These are phyloP conservation scores for Brevimyrus niger DNA, from an alignment of 2,113 vertebrate genomes.

Conservation along the genomic window DNA sequence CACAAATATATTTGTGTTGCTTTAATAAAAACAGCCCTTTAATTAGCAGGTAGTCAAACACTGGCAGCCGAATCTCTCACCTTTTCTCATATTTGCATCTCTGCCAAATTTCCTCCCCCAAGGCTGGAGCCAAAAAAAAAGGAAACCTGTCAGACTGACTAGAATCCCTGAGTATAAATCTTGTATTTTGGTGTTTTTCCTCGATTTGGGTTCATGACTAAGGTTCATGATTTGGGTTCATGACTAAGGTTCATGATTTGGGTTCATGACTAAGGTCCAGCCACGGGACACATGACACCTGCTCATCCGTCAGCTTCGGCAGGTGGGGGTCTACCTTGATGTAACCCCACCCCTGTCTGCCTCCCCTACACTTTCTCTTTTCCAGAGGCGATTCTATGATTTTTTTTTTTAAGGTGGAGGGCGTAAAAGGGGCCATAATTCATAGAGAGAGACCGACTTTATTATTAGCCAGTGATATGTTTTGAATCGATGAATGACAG, in stretches of 20 bases:
- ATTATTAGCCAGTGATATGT: background rate
- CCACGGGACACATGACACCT: background rate
- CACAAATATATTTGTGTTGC: background rate
- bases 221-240: too few relatives aligned
- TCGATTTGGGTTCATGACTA: background rate
- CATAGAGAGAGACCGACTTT: background rate
- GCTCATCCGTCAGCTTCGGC: background rate
- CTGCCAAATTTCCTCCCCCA: background rate
- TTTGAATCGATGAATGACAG: too few relatives aligned
- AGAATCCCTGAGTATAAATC: background rate
- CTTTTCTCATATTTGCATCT: background rate
- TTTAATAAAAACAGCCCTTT: background rate
- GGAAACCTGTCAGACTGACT: background rate
- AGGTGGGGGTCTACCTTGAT: background rate
- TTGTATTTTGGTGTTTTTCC: background rate
- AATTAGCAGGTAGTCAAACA: background rate
- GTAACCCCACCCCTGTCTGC: background rate
- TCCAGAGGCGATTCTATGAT: background rate
- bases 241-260: background rate
- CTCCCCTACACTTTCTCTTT: too few relatives aligned
- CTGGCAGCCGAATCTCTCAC: background rate
- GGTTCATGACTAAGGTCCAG: background rate
- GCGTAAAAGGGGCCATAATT: background rate
- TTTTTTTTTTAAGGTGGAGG: background rate
- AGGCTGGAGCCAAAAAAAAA: background rate